Conservation (phyloP, 2,888 invertebrate species). For the Gerris lacustris region DNA sequence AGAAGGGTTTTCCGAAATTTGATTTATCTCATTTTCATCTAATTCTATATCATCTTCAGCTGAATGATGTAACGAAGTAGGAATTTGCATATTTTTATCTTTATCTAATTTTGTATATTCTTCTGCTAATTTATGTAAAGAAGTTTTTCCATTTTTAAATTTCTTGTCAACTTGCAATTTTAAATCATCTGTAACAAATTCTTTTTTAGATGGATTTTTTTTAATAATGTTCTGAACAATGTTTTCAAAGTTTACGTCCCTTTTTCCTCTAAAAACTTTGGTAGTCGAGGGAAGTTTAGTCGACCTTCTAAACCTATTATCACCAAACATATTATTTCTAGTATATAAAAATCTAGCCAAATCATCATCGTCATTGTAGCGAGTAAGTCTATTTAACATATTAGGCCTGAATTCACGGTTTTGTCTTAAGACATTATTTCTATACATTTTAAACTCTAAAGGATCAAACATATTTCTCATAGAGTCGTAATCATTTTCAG, state of each 20-base stretch:
- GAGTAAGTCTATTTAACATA: too few species aligned
- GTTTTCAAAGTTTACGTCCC: too few species aligned
- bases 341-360: neutral
- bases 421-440: too few species aligned
- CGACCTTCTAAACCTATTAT: neutral
- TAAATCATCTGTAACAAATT: neutral
- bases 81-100: neutral
- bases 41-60: neutral
- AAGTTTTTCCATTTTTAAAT: neutral
- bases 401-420: too few species aligned
- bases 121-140: neutral
- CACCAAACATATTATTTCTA: neutral
- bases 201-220: neutral
- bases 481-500: neutral
- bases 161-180: neutral
- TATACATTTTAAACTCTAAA: too few species aligned
- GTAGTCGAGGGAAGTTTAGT: neutral
- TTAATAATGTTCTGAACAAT: neutral
- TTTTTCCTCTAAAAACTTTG: too few species aligned
- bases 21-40: neutral
- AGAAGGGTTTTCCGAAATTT: neutral
- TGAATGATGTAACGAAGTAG: too few species aligned
- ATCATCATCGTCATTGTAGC: neutral
- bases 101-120: neutral
- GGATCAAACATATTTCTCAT: too few species aligned